Percentiles rank a stretch among this genome's conserved stretches.
phyloP scores from a whole-genome alignment of 2,888 invertebrate species.

The Heliconius cydno region DNA sequence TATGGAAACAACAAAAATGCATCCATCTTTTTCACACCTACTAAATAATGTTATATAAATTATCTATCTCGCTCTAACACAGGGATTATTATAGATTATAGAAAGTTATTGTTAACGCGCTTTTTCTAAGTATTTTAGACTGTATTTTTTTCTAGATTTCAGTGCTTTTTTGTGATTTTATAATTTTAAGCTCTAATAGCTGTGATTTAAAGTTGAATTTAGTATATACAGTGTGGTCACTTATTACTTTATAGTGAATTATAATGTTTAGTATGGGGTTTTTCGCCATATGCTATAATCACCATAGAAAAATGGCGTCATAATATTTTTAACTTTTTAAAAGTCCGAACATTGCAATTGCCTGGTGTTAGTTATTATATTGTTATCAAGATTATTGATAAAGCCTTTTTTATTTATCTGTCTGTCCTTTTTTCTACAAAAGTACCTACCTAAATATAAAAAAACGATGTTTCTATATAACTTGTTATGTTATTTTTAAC shows the following conservation, averaged over 20 bases:
- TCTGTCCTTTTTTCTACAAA: neutral
- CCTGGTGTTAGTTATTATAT: constrained; percentile 74
- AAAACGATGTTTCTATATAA: too few species aligned
- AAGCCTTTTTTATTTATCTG: constrained; percentile 36
- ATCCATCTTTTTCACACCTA: constrained; percentile 62
- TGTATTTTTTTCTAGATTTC: constrained; percentile 65
- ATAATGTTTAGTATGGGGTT: constrained; percentile 75
- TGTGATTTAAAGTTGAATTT: constrained; percentile 33
- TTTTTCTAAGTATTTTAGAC: constrained; percentile 74
- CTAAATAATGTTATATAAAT: constrained; percentile 38
- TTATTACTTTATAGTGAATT: constrained; percentile 54
- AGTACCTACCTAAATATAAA: neutral
- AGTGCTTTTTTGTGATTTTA: constrained; percentile 44
- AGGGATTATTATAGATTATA: constrained; percentile 74
- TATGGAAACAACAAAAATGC: constrained; percentile 58
- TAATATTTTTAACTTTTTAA: constrained; percentile 63
- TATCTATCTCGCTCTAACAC: constrained; percentile 61
- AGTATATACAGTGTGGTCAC: constrained; percentile 11
- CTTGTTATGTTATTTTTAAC: neutral
- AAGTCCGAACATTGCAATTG: constrained; percentile 63
- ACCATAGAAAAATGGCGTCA: constrained; percentile 71
- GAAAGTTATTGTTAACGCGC: constrained; percentile 70
- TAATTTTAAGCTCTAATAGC: constrained; percentile 47
- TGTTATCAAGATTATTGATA: constrained; percentile 79
- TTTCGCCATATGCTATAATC: constrained; percentile 73